Base-by-base conservation (phyloP, 2,888 invertebrate species). In the Andrena bucephala region DNA sequence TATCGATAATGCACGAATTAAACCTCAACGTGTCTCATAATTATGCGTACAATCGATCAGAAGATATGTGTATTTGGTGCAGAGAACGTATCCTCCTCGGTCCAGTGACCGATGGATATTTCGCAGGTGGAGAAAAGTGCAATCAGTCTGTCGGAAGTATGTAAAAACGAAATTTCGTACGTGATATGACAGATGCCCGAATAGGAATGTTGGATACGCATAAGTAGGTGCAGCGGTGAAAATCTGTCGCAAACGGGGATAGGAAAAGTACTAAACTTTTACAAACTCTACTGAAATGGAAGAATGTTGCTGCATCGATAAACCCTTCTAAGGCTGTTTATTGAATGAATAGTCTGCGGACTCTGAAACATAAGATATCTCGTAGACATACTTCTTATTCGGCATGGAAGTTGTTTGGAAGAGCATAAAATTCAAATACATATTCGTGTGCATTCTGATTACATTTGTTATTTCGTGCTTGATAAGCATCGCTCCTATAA, bases 381-480 rank as follows among this genome's bases (percentile, higher is more conserved):
- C 48, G 33, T 36, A 77, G 48, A 20, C 31, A 31, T 52, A 73
- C 31, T 60, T 4, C 1, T 68, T 60, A 60, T 50, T 82, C 66
- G 69, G 42, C 31, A 94, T 94, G 93, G 90, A 92, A 86, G 80
- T 85, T 69, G 70, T 86, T 69, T 90, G 91, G 87, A 92, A 89
- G 60, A 90, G 89, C 67, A 80, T 92, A 60, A 92, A 90, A 79
- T 89, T 93, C 33, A 94, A 93, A 88, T 93, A 92, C 83, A 90
- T 94, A 73, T 88, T 94, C 62, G 83, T 93, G 70, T 94, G 94
- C 85, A 94, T 94, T 83, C 90, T 94, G 77, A 85, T 94, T 68
- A 94, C 94, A 54, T 94, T 95, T 78, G 77, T 94, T 16, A 87
- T 94, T 67, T 92, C 94, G 4, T 94, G 94, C 83, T 88, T 94